A percentile compares a stretch with the other conserved stretches of the same genome.
Evolutionary conservation across 2,797 vertebrate genomes (phyloP).

Genomic region (Valencia hispanica): DNA sequence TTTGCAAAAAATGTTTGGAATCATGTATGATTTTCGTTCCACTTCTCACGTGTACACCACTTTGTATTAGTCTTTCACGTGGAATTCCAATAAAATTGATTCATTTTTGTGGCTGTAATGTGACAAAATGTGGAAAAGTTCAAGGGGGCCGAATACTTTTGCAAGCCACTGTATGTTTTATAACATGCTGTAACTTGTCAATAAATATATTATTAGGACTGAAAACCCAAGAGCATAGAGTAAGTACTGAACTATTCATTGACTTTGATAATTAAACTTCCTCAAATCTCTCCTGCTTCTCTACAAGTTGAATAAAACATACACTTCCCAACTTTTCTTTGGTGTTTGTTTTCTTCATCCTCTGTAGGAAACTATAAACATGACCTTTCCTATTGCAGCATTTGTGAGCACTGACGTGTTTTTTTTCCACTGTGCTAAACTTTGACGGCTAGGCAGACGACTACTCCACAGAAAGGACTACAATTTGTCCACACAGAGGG

Average conservation of each 20-base stretch:
- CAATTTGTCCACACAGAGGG: slow-evolving; percentile 52
- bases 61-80: too few species aligned
- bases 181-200: neutral
- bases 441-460: slow-evolving; percentile 66
- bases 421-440: slow-evolving; percentile 67
- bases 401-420: slow-evolving; percentile 64
- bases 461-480: slow-evolving; percentile 46
- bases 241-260: neutral
- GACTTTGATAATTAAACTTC: neutral
- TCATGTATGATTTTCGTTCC: too few species aligned
- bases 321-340: neutral
- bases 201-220: neutral
- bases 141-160: too few species aligned
- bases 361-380: slow-evolving; percentile 14
- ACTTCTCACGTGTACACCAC: too few species aligned
- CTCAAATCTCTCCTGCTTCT: neutral
- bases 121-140: too few species aligned
- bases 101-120: too few species aligned
- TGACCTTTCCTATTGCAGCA: slow-evolving; percentile 49
- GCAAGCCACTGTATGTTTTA: too few species aligned
- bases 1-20: too few species aligned
- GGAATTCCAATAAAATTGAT: too few species aligned
- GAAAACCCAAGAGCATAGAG: neutral
- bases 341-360: neutral
- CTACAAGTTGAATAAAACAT: neutral